A percentile compares a stretch with the other conserved stretches of the same genome.
Conservation (phyloP, 2,113 vertebrate genomes). For the Terrapene triunguis region DNA sequence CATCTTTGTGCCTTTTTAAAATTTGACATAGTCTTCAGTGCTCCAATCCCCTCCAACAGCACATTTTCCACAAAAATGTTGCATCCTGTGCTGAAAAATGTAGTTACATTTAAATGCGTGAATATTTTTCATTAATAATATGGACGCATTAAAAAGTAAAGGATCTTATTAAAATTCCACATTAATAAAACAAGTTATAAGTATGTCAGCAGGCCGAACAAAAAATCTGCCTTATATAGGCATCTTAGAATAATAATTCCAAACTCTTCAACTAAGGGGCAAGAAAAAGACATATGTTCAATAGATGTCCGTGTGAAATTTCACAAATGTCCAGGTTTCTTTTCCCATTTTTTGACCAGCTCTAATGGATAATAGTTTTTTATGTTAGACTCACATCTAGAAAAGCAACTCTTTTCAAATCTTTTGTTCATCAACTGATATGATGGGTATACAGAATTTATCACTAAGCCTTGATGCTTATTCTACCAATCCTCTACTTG, state of each 20-base stretch:
- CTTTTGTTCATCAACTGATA: not conserved
- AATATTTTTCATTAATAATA: not conserved
- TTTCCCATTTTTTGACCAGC: not conserved
- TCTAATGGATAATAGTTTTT: not conserved
- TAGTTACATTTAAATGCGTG: not conserved
- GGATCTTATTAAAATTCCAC: slow-evolving; percentile 35
- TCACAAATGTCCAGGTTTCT: not conserved
- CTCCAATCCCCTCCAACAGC: not conserved
- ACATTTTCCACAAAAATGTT: not conserved
- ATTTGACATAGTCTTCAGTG: not conserved
- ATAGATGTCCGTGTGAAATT: not conserved
- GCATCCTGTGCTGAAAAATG: slow-evolving; percentile 10
- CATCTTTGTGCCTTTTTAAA: not conserved
- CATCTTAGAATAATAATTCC: not conserved
- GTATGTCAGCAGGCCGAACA: not conserved
- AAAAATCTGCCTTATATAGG: not conserved
- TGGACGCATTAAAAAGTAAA: slow-evolving; percentile 2
- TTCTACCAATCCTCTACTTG: not conserved
- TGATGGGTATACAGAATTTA: not conserved
- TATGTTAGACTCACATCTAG: not conserved
- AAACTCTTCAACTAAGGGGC: not conserved
- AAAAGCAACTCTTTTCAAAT: not conserved
- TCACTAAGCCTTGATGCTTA: not conserved
- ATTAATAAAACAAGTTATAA: slow-evolving; percentile 52
- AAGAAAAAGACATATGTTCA: not conserved